Evolutionary conservation across 2,797 vertebrate genomes (phyloP).

Genomic region (Nasua narica): DNA sequence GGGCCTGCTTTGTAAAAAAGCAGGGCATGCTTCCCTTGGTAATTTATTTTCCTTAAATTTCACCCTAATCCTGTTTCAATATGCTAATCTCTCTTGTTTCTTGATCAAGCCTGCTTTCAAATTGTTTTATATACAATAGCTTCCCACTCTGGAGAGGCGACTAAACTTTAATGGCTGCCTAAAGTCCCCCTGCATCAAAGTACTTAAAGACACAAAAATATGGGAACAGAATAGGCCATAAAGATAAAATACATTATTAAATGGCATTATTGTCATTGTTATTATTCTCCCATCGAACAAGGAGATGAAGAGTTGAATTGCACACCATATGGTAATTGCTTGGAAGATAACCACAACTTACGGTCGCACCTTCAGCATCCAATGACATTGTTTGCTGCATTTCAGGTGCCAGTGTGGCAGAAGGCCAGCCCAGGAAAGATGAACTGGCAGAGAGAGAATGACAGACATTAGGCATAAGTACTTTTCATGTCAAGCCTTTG

Average conservation of each 20-base stretch:
- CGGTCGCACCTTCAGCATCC: slow-evolving; percentile 69
- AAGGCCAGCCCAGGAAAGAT: slow-evolving; percentile 81
- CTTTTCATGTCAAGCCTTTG: slow-evolving; percentile 84
- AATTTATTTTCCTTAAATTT: slow-evolving; percentile 54
- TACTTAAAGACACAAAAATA: slow-evolving; percentile 55
- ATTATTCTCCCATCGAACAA: slow-evolving; percentile 54
- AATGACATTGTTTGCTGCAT: slow-evolving; percentile 75
- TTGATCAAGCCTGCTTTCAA: slow-evolving; percentile 32
- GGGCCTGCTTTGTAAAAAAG: not conserved
- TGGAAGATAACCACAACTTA: slow-evolving; percentile 75
- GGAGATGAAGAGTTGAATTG: slow-evolving; percentile 59
- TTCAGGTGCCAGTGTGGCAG: slow-evolving; percentile 80
- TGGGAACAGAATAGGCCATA: slow-evolving; percentile 16
- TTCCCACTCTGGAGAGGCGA: not conserved
- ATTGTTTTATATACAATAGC: slow-evolving; percentile 25
- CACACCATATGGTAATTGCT: slow-evolving; percentile 73
- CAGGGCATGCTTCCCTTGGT: not conserved
- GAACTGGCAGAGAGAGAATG: slow-evolving; percentile 82
- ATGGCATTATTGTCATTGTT: slow-evolving; percentile 59
- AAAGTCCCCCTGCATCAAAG: not conserved
- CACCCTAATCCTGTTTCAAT: slow-evolving; percentile 46
- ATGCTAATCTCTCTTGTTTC: slow-evolving; percentile 49
- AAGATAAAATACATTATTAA: slow-evolving; percentile 71
- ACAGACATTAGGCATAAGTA: slow-evolving; percentile 84
- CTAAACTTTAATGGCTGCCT: slow-evolving; percentile 33